Conservation (phyloP, 2,797 vertebrate species). For the Halcyon chelicuti region DNA sequence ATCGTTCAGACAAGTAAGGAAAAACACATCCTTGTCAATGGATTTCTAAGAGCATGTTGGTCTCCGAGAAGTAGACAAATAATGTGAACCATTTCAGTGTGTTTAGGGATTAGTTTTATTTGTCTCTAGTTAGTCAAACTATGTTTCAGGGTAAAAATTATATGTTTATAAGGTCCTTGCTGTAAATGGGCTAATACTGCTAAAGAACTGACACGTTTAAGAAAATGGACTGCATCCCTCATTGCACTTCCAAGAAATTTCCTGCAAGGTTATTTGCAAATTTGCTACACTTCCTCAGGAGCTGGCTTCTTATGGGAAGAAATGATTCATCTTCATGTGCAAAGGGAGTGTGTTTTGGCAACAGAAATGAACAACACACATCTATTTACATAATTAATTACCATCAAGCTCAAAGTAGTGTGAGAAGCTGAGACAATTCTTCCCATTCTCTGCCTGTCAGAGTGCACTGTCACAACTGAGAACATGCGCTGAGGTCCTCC, state of each 20-base stretch:
- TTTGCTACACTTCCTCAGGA: background rate
- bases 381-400: conserved; percentile 51
- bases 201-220: background rate
- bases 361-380: conserved; percentile 7
- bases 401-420: background rate
- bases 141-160: background rate
- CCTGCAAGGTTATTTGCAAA: background rate
- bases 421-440: conserved; percentile 33
- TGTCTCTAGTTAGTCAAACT: background rate
- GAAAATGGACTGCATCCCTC: background rate
- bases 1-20: background rate
- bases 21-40: background rate
- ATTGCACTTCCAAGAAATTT: background rate
- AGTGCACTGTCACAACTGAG: background rate
- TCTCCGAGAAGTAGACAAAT: background rate
- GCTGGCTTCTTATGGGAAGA: background rate
- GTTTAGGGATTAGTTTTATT: background rate
- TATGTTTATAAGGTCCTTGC: background rate
- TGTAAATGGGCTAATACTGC: background rate
- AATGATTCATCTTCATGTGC: background rate
- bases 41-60: background rate
- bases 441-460: conserved; percentile 51
- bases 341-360: background rate
- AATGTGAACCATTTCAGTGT: background rate
- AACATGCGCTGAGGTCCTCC: background rate